Evolutionary conservation across 2,888 invertebrate genomes (phyloP).

Genomic region (Thymelicus acteon): DNA sequence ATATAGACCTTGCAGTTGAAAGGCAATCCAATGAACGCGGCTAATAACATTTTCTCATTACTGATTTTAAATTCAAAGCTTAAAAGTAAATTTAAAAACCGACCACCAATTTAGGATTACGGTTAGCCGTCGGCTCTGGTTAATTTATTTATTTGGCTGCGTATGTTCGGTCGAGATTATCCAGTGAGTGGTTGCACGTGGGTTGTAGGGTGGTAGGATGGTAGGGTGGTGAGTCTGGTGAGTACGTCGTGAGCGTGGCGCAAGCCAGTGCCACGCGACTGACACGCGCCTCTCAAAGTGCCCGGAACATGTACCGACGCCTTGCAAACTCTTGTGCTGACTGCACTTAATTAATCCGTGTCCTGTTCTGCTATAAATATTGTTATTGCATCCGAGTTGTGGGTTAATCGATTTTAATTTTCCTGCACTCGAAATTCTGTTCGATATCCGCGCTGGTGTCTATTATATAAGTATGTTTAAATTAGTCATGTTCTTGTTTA

Average conservation of each 20-base stretch:
- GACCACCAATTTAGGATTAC: slow-evolving; percentile 50
- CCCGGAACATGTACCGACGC: slow-evolving; percentile 70
- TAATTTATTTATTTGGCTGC: slow-evolving; percentile 82
- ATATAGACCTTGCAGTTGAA: neutral
- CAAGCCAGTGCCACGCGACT: slow-evolving; percentile 48
- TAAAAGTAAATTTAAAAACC: slow-evolving; percentile 54
- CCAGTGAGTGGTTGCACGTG: slow-evolving; percentile 57
- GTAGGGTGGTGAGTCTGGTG: slow-evolving; percentile 1
- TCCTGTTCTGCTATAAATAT: slow-evolving; percentile 57
- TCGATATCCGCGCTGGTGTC: no score
- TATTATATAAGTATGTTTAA: no score
- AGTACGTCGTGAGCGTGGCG: slow-evolving; percentile 37
- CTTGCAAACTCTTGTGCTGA: slow-evolving; percentile 72
- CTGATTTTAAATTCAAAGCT: slow-evolving; percentile 47
- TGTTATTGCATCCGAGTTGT: slow-evolving; percentile 46
- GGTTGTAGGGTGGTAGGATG: slow-evolving; percentile 38
- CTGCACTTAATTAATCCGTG: slow-evolving; percentile 79
- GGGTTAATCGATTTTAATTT: slow-evolving; percentile 18
- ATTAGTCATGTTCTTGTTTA: no score
- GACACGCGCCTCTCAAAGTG: slow-evolving; percentile 67
- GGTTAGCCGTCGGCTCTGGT: slow-evolving; percentile 59
- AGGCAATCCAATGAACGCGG: neutral
- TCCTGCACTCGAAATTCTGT: neutral
- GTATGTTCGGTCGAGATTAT: slow-evolving; percentile 72
- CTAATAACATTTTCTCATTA: slow-evolving; percentile 61